phyloP scores from a whole-genome alignment of 2,888 invertebrate genomes.

The Nycteola revayana region DNA sequence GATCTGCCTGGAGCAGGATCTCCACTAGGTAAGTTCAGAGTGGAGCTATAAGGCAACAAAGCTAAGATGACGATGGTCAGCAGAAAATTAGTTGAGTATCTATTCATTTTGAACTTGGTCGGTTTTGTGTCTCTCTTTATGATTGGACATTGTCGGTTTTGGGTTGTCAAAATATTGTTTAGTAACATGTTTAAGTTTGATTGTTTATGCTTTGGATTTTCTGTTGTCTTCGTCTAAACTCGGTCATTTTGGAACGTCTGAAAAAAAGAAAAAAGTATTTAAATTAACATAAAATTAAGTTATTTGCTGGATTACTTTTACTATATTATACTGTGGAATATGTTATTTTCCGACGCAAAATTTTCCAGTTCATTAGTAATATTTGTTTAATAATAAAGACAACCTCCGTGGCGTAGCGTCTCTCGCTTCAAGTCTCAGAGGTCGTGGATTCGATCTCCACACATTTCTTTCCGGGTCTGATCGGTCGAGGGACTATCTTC shows the following conservation, averaged over 20 bases:
- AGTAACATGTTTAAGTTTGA: slow-evolving; percentile 29
- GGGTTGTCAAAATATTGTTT: slow-evolving; percentile 22
- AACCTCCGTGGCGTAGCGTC: no score
- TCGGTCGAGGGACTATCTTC: no score
- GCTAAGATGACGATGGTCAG: slow-evolving; percentile 55
- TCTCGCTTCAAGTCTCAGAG: no score
- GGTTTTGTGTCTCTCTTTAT: slow-evolving; percentile 36
- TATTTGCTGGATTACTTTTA: no score
- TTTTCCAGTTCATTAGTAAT: no score
- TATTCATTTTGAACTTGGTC: slow-evolving; percentile 54
- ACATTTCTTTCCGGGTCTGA: no score
- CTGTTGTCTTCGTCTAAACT: slow-evolving; percentile 11
- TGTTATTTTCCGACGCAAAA: no score
- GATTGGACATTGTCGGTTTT: slow-evolving; percentile 27
- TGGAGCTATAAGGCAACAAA: slow-evolving; percentile 66
- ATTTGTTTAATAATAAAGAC: no score
- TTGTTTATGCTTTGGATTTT: slow-evolving; percentile 3
- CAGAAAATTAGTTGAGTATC: slow-evolving; percentile 39
- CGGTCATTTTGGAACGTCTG: slow-evolving; percentile 17
- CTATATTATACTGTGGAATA: no score
- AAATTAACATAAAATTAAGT: no score
- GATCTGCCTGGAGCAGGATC: slow-evolving; percentile 86
- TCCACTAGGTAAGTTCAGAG: slow-evolving; percentile 73
- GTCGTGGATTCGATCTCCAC: no score
- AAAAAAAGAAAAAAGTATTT: neutral